Base-by-base conservation (phyloP, 2,113 vertebrate species). In the Isurus oxyrinchus region DNA sequence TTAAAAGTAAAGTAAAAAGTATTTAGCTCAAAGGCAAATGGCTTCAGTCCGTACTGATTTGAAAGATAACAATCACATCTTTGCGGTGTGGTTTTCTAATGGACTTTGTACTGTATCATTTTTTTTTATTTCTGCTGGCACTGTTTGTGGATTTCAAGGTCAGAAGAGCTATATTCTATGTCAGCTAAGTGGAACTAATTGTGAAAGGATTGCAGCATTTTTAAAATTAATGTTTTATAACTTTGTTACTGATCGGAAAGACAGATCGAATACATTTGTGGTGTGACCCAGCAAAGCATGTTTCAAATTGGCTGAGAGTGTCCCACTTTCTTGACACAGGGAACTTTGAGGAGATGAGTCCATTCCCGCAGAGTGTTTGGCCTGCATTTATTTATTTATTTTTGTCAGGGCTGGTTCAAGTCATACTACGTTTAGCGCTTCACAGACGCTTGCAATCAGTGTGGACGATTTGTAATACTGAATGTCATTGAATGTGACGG, bases 141-240 rank as follows among this genome's bases (percentile, higher is more conserved):
- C 44, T 95, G 19, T 67, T 66, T 94, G 40, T 55, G 23, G 16
- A 6, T 27, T 53, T 95, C 94, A 95, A 72, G 94, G 94, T 95
- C 94, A 69, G 49, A 11, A 6, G 49, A 95, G 66, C 66, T 69
- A 95, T 72, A 76, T 53, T 55, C 49, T 7, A 35, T 55, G 66
- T 69, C n/a, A 69, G 40, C n/a, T 95, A 59, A 66, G 90, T 44
- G 90, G 90, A 94, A 94, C 67, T 69, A 72, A 95, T 95, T 95
- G 66, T 25, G 3, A 53, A 27, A 95, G 11, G 94, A 10, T 59
- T 72, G 94, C 21, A 69, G 63, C 21, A 69, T 69, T 95, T 69
- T 95, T 67, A 53, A 95, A 72, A 69, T 95, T 23, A 95, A 95
- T 95, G 44, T 40, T 95, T 69, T 49, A 27, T 13, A n/a, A 72